phyloP scores from a whole-genome alignment of 2,113 vertebrate genomes.

The Bungarus multicinctus region DNA sequence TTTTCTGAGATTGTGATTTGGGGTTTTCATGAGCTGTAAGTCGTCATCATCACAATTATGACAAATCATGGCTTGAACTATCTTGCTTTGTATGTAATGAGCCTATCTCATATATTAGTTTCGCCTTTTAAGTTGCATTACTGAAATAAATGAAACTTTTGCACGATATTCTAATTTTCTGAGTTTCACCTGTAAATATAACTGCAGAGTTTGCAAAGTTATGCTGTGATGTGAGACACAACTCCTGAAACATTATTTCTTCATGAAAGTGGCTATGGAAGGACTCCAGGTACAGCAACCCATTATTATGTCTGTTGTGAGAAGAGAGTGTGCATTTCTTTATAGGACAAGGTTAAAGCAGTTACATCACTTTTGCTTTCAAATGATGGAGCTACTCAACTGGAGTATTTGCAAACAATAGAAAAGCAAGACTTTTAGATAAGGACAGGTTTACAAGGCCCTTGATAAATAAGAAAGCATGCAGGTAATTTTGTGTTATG shows the following conservation, averaged over 20 bases:
- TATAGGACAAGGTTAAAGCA: background rate
- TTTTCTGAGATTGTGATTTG: too few relatives aligned
- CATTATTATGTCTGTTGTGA: background rate
- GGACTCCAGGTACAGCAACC: background rate
- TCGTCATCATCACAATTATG: too few relatives aligned
- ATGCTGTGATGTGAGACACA: background rate
- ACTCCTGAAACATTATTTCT: background rate
- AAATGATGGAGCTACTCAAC: background rate
- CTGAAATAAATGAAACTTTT: too few relatives aligned
- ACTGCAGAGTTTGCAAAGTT: background rate
- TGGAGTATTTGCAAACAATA: background rate
- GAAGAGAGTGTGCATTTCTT: background rate
- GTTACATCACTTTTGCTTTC: background rate
- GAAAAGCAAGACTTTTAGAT: background rate
- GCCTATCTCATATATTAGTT: too few relatives aligned
- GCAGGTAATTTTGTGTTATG: background rate
- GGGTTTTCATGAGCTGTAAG: too few relatives aligned
- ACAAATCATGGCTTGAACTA: too few relatives aligned
- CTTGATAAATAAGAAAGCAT: background rate
- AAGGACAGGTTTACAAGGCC: background rate
- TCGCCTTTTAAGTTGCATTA: too few relatives aligned
- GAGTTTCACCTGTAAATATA: too few relatives aligned
- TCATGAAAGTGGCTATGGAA: background rate
- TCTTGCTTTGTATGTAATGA: too few relatives aligned
- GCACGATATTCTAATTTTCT: too few relatives aligned